A percentile compares a stretch with the other conserved stretches of the same genome.
Evolutionary conservation across 2,888 invertebrate genomes (phyloP).

Genomic region (Caenorhabditis panamensis): DNA sequence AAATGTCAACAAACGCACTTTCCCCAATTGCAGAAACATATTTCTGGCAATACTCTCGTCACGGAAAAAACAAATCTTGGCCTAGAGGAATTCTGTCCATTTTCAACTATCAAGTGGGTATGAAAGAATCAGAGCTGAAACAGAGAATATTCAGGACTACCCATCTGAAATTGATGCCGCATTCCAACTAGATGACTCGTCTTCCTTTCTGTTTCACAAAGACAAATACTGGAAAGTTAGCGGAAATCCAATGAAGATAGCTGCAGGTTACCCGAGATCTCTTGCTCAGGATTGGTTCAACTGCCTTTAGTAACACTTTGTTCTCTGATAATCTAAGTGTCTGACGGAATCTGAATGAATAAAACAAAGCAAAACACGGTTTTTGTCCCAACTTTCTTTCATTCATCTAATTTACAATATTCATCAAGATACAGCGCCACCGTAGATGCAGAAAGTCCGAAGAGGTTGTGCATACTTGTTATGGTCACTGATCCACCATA

Average conservation of each 20-base stretch:
- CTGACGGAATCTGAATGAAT: too few relatives aligned
- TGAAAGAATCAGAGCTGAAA: neutral
- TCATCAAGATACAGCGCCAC: constrained; percentile 56
- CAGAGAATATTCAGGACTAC: constrained; percentile 29
- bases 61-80: constrained; percentile 59
- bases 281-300: constrained; percentile 55
- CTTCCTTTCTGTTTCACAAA: constrained; percentile 48
- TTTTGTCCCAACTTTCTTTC: constrained; percentile 59
- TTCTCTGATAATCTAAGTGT: too few relatives aligned
- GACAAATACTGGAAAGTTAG: constrained; percentile 59
- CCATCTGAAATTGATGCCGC: constrained; percentile 57
- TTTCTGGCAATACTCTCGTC: constrained; percentile 71
- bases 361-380: constrained; percentile 14
- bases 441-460: constrained; percentile 60
- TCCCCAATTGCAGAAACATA: constrained; percentile 24
- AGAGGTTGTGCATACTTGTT: constrained; percentile 58
- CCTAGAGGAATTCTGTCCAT: constrained; percentile 20
- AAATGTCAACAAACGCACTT: neutral
- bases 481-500: constrained; percentile 61
- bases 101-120: constrained; percentile 24
- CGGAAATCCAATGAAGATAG: constrained; percentile 39
- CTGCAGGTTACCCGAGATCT: constrained; percentile 37
- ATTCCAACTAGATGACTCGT: constrained; percentile 32
- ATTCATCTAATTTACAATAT: constrained; percentile 56
- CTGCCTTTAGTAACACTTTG: constrained; percentile 22